phyloP scores from a whole-genome alignment of 2,888 invertebrate genomes.

The Folsomia manolachei region DNA sequence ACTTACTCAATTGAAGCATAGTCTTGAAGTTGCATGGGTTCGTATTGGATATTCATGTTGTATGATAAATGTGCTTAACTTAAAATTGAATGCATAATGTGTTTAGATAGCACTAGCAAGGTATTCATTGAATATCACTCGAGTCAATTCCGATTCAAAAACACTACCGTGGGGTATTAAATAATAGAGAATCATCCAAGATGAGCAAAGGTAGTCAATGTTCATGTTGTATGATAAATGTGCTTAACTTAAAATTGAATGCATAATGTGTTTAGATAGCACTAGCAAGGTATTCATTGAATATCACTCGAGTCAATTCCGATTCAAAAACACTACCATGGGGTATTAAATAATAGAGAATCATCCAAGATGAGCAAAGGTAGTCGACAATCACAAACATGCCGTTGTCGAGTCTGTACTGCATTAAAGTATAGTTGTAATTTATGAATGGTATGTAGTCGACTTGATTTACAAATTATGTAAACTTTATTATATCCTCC shows the following conservation, averaged over 20 bases:
- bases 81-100: neutral
- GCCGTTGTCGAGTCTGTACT: neutral
- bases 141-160: slow-evolving; percentile 8
- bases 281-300: neutral
- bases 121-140: neutral
- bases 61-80: neutral
- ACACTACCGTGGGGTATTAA: slow-evolving; percentile 6
- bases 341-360: neutral
- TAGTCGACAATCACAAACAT: neutral
- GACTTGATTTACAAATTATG: neutral
- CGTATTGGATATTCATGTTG: neutral
- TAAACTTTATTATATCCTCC: neutral
- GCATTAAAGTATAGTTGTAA: neutral
- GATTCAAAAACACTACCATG: slow-evolving; percentile 4
- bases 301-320: slow-evolving; percentile 3
- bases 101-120: too few species aligned
- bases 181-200: too few species aligned
- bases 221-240: neutral
- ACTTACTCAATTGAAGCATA: too few species aligned
- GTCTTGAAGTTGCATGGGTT: neutral
- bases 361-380: too few species aligned
- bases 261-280: neutral
- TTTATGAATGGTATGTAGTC: neutral
- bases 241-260: neutral
- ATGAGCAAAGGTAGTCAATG: too few species aligned